A percentile compares a stretch with the other conserved stretches of the same genome.
phyloP scores from a whole-genome alignment of 2,888 invertebrate genomes.

The Drosophila colorata region DNA sequence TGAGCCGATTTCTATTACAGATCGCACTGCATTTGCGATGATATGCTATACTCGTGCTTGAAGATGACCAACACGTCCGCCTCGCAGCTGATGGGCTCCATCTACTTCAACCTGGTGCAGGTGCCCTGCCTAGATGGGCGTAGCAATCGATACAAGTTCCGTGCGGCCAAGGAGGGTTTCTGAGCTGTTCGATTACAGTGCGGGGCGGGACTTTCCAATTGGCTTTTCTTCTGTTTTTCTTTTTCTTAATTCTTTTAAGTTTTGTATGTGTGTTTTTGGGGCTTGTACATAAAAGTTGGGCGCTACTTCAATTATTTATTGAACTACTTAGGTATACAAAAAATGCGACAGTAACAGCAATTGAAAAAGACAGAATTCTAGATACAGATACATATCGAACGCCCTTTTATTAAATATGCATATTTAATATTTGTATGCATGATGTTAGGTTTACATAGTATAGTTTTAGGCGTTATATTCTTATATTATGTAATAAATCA shows the following conservation, averaged over 20 bases:
- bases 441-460: constrained; percentile 57
- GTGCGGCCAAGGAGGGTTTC: constrained; percentile 84
- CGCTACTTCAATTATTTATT: constrained; percentile 61
- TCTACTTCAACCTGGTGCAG: constrained; percentile 93
- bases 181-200: constrained; percentile 25
- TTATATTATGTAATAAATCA: constrained; percentile 51
- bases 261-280: constrained; percentile 1
- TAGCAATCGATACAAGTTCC: constrained; percentile 77
- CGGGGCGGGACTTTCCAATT: not conserved
- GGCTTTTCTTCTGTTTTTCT: not conserved
- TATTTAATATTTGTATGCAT: constrained; percentile 10
- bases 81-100: constrained; percentile 91
- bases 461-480: constrained; percentile 52
- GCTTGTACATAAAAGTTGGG: constrained; percentile 41
- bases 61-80: constrained; percentile 90
- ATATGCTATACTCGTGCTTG: constrained; percentile 92
- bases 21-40: constrained; percentile 95
- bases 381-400: constrained; percentile 23
- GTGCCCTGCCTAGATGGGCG: constrained; percentile 83
- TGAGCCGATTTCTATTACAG: constrained; percentile 75
- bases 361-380: constrained; percentile 1
- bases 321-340: constrained; percentile 26
- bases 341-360: constrained; percentile 1
- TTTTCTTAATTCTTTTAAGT: not conserved
- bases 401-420: constrained; percentile 42